Conservation (phyloP, 1,140 invertebrate genomes). For the Drosophila bocqueti region DNA sequence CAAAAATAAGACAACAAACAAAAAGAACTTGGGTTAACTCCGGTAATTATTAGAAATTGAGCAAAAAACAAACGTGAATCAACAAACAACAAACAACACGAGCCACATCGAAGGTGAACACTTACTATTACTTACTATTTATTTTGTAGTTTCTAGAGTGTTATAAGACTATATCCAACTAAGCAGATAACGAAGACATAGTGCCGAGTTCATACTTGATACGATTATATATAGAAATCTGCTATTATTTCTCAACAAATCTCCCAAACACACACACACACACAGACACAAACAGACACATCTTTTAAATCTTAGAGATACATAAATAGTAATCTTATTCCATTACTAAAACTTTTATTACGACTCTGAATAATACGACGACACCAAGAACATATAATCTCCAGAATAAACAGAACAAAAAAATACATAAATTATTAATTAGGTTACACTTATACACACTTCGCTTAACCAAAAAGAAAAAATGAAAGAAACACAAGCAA, state of each 20-base stretch:
- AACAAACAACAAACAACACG: neutral
- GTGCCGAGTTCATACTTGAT: neutral
- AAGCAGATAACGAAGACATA: conserved; percentile 22
- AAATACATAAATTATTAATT: conserved; percentile 21
- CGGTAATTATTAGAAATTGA: conserved; percentile 11
- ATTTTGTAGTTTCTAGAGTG: conserved; percentile 26
- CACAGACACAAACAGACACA: neutral
- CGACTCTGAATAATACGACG: conserved; percentile 4
- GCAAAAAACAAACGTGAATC: neutral
- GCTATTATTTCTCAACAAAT: conserved; percentile 13
- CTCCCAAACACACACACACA: neutral
- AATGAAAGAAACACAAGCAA: neutral
- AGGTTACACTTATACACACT: conserved; percentile 16
- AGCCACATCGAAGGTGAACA: conserved; percentile 33
- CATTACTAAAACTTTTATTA: conserved; percentile 29
- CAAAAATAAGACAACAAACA: conserved; percentile 2
- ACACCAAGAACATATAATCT: conserved; percentile 23
- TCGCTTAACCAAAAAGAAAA: conserved; percentile 9
- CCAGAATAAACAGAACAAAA: conserved; percentile 13
- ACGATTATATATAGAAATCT: conserved; percentile 18
- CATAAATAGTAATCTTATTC: conserved; percentile 24
- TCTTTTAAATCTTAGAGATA: conserved; percentile 14
- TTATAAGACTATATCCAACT: conserved; percentile 35
- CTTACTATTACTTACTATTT: conserved; percentile 12
- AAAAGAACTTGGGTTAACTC: conserved; percentile 9